Base-by-base conservation (phyloP, 2,797 vertebrate genomes). In the Tinamus major region DNA sequence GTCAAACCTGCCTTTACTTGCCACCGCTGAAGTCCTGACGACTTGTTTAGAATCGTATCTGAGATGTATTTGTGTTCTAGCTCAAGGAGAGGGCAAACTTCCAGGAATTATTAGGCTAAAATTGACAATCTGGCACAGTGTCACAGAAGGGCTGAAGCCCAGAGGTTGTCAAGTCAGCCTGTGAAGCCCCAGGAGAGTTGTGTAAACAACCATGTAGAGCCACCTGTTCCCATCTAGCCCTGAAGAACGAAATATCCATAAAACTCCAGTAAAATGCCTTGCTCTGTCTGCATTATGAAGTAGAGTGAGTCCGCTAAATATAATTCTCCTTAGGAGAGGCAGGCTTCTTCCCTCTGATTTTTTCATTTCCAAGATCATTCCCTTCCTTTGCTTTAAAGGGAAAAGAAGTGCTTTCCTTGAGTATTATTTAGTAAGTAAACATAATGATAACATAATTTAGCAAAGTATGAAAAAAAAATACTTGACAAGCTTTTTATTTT, bases 151-250 rank as follows among this genome's bases (percentile, higher is more conserved):
- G 46, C 4, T 5, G 33, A 69, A 94, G 26, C 46, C 46, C 64
- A 86, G 88, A 76, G 67, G 27, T 53, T 91, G 85, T 67, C 63
- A 84, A 79, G n/a, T 87, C 33, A 56, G 83, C 19, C 64, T 74
- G n/a, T 35, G 67, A 63, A 94, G 63, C 77, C 74, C 55, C 63
- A n/a, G 77, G 77, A 84, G 37, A 69, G 29, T 10, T 90, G 77
- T 74, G 46, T 81, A 76, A 92, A 87, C 31, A 74, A 72, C 83
- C 61, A 16, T 15, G 48, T 27, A 37, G 49, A 94, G 85, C 74
- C 93, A 94, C 87, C 83, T 93, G 83, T 93, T 68, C 49, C 42
- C 74, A 88, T 70, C 42, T 70, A 79, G 39, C 67, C 77, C 51
- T 13, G 23, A 71, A 65, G 83, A 82, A 29, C 3, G 44, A 33